Evolutionary conservation across 2,888 invertebrate species (phyloP), one percentile per base, ranked within the genome.

Genomic region (Eupithecia dodoneata): DNA sequence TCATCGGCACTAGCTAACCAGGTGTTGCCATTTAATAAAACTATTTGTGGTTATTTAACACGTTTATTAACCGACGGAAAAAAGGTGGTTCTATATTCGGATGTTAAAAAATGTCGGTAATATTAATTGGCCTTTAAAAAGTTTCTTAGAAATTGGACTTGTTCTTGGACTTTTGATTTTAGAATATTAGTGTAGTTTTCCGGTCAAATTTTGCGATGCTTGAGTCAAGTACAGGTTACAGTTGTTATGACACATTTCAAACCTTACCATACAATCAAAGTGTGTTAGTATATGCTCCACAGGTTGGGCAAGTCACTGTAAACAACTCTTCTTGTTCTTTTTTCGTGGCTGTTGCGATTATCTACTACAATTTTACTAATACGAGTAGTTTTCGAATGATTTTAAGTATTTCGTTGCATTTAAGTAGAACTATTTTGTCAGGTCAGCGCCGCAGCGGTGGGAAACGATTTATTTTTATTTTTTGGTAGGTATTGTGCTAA

Each of bases 141-240:
- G 42, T 45, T 69, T 69, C 69, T 69, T 69, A 69, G 69, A 69
- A 69, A 69, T 59, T 18, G 7, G 55, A 59, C 18, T 59, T 69
- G 45, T 69, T 45, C 45, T 69, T 69, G 10, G 69, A 69, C 42
- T 69, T 10, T n/a, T 10, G 45, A 45, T 69, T 45, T 4, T 9
- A 10, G 4, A 41, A 18, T 59, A 7, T 59, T 10, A 42, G 4
- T 42, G 13, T 18, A 2, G n/a, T 59, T 59, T 55, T 55, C 55
- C 55, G 55, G 55, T 5, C n/a, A 59, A 1, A 7, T 55, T 18
- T 9, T 18, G 7, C 15, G n/a, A 18, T 59, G 9, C 18, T 18
- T 59, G 9, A 3, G 7, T n/a, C 47, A 4, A n/a, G n/a, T 52
- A 45, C 18, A 59, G 9, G 55, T 59, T 18, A 9, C 3, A 3